Percentiles rank a stretch among this genome's conserved stretches.
Conservation (phyloP, 1,140 invertebrate genomes). For the Macrotrachela quadricornifera region DNA sequence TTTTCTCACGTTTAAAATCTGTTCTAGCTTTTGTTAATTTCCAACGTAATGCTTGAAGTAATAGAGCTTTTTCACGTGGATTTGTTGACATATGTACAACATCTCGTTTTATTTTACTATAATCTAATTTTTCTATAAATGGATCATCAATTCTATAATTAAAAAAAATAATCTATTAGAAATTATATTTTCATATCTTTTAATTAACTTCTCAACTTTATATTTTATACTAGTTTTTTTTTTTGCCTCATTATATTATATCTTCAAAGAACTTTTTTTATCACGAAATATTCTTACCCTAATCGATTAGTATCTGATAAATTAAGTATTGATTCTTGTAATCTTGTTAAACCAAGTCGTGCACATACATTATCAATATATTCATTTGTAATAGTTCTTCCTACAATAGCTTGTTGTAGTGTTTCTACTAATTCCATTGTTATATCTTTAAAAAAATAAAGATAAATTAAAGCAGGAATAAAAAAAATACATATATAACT, state of each 20-base stretch:
- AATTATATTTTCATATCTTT: too few species aligned
- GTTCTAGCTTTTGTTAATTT: constrained; percentile 20
- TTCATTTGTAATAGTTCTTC: constrained; percentile 33
- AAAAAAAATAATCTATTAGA: too few species aligned
- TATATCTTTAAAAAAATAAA: constrained; percentile 31
- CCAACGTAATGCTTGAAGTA: constrained; percentile 44
- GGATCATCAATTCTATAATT: constrained; percentile 10
- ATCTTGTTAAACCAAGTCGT: constrained; percentile 23
- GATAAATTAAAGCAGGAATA: constrained; percentile 18
- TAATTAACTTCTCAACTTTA: too few species aligned
- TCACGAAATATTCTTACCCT: too few species aligned
- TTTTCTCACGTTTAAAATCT: constrained; percentile 20
- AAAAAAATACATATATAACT: constrained; percentile 6
- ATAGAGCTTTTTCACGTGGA: constrained; percentile 26
- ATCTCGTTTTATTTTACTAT: constrained; percentile 38
- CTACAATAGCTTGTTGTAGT: constrained; percentile 37
- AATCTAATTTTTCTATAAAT: constrained; percentile 25
- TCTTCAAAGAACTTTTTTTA: too few species aligned
- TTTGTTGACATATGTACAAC: constrained; percentile 13
- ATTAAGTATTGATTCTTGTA: too few species aligned
- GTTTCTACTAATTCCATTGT: constrained; percentile 38
- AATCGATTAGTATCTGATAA: too few species aligned
- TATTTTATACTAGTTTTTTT: too few species aligned
- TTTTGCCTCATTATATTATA: too few species aligned
- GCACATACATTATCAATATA: constrained; percentile 26